Conservation (phyloP, 2,797 vertebrate species). For the Aulostomus chinensis region DNA sequence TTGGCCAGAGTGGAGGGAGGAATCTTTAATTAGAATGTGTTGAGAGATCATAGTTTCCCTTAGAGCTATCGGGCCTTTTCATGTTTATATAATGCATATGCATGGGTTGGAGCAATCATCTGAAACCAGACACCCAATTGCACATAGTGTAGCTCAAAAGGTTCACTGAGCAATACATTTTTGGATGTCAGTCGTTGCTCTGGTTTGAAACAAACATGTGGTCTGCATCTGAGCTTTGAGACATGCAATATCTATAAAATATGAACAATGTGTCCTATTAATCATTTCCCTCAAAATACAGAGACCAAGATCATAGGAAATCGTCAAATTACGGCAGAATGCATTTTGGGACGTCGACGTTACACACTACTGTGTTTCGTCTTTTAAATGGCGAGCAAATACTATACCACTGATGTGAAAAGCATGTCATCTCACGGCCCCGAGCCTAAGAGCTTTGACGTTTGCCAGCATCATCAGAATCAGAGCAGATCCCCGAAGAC, state of each 20-base stretch:
- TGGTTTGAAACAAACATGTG: constrained; percentile 48
- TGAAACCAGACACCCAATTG: constrained; percentile 68
- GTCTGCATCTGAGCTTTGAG: constrained; percentile 39
- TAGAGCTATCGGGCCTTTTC: constrained; percentile 67
- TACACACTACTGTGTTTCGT: constrained; percentile 36
- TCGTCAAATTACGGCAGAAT: constrained; percentile 40
- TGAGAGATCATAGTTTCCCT: constrained; percentile 75
- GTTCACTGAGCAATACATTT: constrained; percentile 27
- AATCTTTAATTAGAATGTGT: constrained; percentile 76
- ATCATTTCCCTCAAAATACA: constrained; percentile 14
- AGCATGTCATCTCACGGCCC: constrained; percentile 61
- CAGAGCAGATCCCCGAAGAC: constrained; percentile 76
- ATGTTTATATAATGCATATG: constrained; percentile 78
- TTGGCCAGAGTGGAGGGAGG: constrained; percentile 55
- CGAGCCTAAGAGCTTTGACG: constrained; percentile 61
- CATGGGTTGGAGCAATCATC: constrained; percentile 71
- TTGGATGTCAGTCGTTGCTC: constrained; percentile 26
- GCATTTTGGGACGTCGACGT: constrained; percentile 38
- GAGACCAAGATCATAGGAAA: constrained; percentile 44
- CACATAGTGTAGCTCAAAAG: constrained; percentile 45
- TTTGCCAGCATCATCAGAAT: constrained; percentile 73
- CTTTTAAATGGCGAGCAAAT: constrained; percentile 43
- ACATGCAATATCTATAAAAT: constrained; percentile 29
- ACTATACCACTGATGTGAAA: constrained; percentile 54
- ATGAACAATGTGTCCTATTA: constrained; percentile 29